These are phyloP conservation scores for Amblyjoppa fuscipennis DNA, from an alignment of 2,888 invertebrate genomes.

Conservation along the genomic window DNA sequence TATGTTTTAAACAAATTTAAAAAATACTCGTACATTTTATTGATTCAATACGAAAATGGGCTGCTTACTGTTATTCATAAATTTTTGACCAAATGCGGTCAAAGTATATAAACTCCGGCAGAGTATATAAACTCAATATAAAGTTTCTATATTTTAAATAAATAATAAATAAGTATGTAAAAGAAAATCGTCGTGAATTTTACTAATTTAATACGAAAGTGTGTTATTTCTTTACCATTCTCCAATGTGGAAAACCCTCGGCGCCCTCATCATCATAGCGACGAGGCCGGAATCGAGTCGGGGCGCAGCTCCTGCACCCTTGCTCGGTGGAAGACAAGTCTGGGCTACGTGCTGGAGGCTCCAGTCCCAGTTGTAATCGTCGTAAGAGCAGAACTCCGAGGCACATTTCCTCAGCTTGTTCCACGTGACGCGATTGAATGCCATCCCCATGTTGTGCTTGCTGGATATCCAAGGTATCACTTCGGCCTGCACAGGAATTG, in stretches of 20 bases:
- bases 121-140: no score
- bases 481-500: conserved; percentile 89
- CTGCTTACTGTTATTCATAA: no score
- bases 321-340: conserved; percentile 89
- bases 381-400: conserved; percentile 96
- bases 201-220: neutral
- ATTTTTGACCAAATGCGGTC: no score
- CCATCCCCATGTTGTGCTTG: conserved; percentile 99
- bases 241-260: conserved; percentile 98
- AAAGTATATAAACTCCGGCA: no score
- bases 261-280: conserved; percentile 96
- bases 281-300: conserved; percentile 87
- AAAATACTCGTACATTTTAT: no score
- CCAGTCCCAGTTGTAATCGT: conserved; percentile 99
- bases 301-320: conserved; percentile 86
- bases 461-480: conserved; percentile 98
- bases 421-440: conserved; percentile 96
- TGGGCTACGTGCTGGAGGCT: conserved; percentile 96
- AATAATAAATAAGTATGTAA: no score
- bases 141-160: no score
- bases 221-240: conserved; percentile 92
- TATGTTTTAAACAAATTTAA: no score
- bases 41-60: no score
- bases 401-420: conserved; percentile 92
- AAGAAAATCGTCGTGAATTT: neutral